Percentiles rank a stretch among this genome's conserved stretches.
Evolutionary conservation across 2,113 vertebrate genomes (phyloP).

Genomic region (Paratilapia polleni): DNA sequence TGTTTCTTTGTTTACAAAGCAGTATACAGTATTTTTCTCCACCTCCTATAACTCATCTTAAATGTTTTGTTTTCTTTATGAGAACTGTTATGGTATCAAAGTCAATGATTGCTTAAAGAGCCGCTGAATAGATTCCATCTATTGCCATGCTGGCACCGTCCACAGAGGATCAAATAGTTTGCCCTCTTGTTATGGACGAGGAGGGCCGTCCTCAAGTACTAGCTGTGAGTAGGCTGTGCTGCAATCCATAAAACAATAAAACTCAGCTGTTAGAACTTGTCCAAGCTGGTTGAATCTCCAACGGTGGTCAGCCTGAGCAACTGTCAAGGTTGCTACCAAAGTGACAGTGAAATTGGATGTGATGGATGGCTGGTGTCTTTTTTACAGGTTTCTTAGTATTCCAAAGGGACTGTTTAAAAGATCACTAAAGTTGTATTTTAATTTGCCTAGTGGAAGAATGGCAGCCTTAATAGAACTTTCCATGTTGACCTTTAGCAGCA

Average conservation of each 20-base stretch:
- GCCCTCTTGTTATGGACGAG: neutral
- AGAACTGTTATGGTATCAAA: neutral
- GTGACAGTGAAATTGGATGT: neutral
- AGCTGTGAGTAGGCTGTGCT: neutral
- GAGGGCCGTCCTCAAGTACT: neutral
- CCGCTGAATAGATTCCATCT: constrained; percentile 5
- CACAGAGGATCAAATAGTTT: constrained; percentile 34
- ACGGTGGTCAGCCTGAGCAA: neutral
- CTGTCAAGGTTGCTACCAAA: neutral
- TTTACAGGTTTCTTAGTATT: neutral
- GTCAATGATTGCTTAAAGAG: constrained; percentile 45
- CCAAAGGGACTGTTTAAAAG: neutral
- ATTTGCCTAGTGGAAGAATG: neutral
- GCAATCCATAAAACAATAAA: constrained; percentile 69
- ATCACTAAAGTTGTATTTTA: neutral
- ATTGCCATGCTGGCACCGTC: constrained; percentile 57
- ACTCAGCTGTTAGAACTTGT: constrained; percentile 26
- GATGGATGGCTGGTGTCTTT: neutral
- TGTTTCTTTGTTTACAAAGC: neutral
- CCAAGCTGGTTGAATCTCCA: constrained; percentile 30
- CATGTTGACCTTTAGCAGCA: neutral
- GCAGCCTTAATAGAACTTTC: neutral
- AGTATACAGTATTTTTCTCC: neutral
- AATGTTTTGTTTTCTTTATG: neutral
- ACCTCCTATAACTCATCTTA: neutral